Evolutionary conservation across 2,797 vertebrate species (phyloP).

Genomic region (Chaenodraco wilsoni): DNA sequence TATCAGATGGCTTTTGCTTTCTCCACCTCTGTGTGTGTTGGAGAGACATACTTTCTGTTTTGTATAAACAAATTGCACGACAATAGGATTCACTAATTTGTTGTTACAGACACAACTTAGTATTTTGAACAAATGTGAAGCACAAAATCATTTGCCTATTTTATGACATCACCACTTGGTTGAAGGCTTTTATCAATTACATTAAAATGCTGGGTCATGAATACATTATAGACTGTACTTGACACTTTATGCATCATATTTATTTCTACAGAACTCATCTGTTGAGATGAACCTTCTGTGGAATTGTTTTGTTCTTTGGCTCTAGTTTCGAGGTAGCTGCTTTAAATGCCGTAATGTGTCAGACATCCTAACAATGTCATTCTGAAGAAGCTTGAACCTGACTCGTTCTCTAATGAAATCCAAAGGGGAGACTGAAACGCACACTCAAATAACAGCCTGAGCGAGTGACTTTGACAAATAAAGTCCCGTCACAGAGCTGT

Average conservation of each 20-base stretch:
- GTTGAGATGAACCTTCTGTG: too few species aligned
- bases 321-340: neutral
- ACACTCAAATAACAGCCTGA: neutral
- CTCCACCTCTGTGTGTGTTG: slow-evolving; percentile 1
- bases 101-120: neutral
- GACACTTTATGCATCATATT: neutral
- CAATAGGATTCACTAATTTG: neutral
- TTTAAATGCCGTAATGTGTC: neutral
- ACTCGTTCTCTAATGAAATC: slow-evolving; percentile 13
- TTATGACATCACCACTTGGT: neutral
- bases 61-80: neutral
- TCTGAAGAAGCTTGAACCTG: slow-evolving; percentile 2
- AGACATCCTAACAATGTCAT: slow-evolving; percentile 2
- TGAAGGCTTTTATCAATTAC: slow-evolving; percentile 3
- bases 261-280: neutral
- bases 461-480: neutral
- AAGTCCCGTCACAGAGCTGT: neutral
- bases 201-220: neutral
- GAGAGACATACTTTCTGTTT: neutral
- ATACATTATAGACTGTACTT: neutral
- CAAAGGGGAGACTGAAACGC: slow-evolving; percentile 10
- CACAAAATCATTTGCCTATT: slow-evolving; percentile 5
- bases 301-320: neutral
- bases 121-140: neutral
- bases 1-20: slow-evolving; percentile 36